These are phyloP conservation scores for Apodemus sylvaticus DNA, from an alignment of 2,113 vertebrate species.

Conservation along the genomic window DNA sequence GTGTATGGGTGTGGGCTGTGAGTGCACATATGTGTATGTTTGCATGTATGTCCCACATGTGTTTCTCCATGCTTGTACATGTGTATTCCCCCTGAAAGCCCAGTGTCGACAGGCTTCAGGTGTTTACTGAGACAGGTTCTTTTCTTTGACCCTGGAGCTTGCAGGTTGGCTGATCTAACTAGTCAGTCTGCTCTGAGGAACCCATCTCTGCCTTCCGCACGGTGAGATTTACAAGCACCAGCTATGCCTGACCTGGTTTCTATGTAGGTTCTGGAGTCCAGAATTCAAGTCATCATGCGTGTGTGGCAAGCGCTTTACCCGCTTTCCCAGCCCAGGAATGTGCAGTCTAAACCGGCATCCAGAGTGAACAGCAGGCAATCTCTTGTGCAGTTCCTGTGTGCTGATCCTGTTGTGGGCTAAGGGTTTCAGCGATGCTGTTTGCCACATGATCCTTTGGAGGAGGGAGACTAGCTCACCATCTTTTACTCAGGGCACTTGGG, in stretches of 20 bases:
- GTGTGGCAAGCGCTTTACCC: neutral
- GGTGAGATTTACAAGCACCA: neutral
- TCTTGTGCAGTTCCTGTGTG: neutral
- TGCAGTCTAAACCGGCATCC: neutral
- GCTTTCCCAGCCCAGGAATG: too few species aligned
- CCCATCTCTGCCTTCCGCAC: too few species aligned
- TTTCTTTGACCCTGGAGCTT: neutral
- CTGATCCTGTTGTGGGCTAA: neutral
- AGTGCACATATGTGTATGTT: too few species aligned
- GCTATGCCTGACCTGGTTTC: neutral
- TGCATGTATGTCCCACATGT: neutral
- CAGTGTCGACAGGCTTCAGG: accelerated
- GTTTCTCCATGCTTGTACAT: neutral
- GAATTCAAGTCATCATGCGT: neutral
- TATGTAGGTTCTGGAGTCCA: neutral
- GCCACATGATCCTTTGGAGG: neutral
- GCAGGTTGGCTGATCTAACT: neutral
- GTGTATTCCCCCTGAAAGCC: neutral
- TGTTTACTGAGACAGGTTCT: neutral
- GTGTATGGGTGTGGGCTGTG: neutral
- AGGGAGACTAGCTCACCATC: neutral
- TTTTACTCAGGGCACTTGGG: neutral
- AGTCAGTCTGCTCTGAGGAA: too few species aligned
- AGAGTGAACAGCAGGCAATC: accelerated
- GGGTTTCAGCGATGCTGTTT: neutral